Base-by-base conservation (phyloP, 2,113 vertebrate genomes). In the Columba janthina region DNA sequence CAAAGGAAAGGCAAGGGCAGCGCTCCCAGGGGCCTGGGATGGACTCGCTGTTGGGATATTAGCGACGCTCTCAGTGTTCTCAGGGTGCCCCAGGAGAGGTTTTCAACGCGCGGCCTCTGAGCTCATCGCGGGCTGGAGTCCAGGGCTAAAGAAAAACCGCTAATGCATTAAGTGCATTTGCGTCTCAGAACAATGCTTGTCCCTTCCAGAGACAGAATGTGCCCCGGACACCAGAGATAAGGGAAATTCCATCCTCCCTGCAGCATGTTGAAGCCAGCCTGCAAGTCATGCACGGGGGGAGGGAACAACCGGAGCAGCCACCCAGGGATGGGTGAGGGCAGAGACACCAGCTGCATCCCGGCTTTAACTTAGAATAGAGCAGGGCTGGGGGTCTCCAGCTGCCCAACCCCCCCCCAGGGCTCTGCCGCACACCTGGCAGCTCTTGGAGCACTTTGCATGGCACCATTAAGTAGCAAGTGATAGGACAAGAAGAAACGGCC, bases 251-350 rank as follows among this genome's bases (percentile, higher is more conserved):
- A 24, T 61, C 75, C 32, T 60, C 73, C n/a, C 62, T 51, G 67
- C 79, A 56, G 82, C 38, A 2, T 2, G 15, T 28, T 12, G 67
- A 79, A 53, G 16, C 26, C 78, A 61, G 74, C 66, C 50, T 29
- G 24, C 4, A 48, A 58, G 24, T 15, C n/a, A 2, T 9, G n/a
- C 29, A 10, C 1, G 53, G 36, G 51, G 57, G 18, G 44, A 46
- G 44, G 18, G 44, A 46, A 58, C 24, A 56, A 22, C 21, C 50
- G 51, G 11, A 40, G 70, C 69, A 34, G 11, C 7, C 3, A 1
- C n/a, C 25, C 1, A 0, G 17, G 10, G n/a, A 16, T 3, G 0
- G 22, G 4, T 1, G 1, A 38, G 19, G 51, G 40, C 64, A 90
- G 34, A 57, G 40, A 50, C 2, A 0, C 34, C 40, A 21, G 29